Percentiles rank a stretch among this genome's conserved stretches.
phyloP scores from a whole-genome alignment of 2,113 vertebrate species.

The Corythornis cristatus region DNA sequence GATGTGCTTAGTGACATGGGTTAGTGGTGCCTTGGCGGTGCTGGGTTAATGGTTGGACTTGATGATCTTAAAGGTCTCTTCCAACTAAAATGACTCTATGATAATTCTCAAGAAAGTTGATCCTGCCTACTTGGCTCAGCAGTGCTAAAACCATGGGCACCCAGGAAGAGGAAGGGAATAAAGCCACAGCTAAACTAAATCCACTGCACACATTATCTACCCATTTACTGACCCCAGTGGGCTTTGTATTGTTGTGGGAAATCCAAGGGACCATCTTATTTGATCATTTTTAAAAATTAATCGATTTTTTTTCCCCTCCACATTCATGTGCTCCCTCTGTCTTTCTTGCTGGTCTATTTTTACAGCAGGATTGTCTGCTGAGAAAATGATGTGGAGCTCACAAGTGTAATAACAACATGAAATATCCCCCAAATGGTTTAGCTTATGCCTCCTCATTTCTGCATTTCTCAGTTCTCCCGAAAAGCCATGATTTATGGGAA shows the following conservation, averaged over 20 bases:
- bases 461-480: not conserved
- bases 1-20: not conserved
- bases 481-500: not conserved
- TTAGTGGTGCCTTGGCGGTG: not conserved
- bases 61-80: not conserved
- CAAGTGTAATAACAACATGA: not conserved
- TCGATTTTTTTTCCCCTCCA: not conserved
- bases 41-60: not conserved
- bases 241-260: not conserved
- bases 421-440: not conserved
- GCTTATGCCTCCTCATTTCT: not conserved
- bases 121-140: not conserved
- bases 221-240: not conserved
- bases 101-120: not conserved
- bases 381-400: fast-evolving
- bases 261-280: not conserved
- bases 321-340: not conserved
- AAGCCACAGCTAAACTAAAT: not conserved
- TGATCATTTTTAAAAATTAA: not conserved
- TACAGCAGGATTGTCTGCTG: not conserved
- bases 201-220: not conserved
- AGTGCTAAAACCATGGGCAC: not conserved
- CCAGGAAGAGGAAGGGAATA: not conserved
- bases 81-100: not conserved
- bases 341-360: not conserved